Evolutionary conservation across 2,888 invertebrate genomes (phyloP).

Genomic region (Quadroppia sp.): DNA sequence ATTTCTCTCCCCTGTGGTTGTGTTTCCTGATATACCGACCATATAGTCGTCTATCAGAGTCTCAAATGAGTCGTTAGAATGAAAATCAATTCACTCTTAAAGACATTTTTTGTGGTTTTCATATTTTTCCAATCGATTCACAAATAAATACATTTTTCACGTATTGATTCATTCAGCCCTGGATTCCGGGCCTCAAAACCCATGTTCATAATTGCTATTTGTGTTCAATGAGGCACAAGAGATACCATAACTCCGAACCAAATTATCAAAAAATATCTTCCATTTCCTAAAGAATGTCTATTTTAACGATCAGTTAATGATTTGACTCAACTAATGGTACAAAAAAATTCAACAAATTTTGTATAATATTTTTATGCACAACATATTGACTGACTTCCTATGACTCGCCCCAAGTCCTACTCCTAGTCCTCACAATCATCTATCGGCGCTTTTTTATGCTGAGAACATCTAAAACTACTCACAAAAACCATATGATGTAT

Average conservation of each 20-base stretch:
- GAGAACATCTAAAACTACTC: constrained; percentile 20
- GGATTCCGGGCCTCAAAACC: neutral
- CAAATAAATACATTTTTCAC: neutral
- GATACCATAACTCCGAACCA: neutral
- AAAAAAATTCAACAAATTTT: neutral
- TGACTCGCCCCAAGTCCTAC: constrained; percentile 22
- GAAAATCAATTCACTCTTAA: constrained; percentile 11
- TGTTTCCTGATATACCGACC: constrained; percentile 8
- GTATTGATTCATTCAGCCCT: neutral
- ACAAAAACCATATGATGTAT: constrained; percentile 1
- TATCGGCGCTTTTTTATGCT: constrained; percentile 4
- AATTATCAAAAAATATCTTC: constrained; percentile 1
- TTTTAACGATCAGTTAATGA: constrained; percentile 33
- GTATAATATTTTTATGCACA: constrained; percentile 25
- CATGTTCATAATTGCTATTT: neutral
- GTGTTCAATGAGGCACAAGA: constrained; percentile 18
- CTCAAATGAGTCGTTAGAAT: constrained; percentile 30
- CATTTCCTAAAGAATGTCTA: neutral
- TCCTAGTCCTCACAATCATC: neutral
- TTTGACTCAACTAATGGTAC: neutral
- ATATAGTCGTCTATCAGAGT: neutral
- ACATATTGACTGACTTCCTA: constrained; percentile 31
- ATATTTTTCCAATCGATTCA: neutral
- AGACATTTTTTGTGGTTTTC: constrained; percentile 34
- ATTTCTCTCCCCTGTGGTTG: constrained; percentile 2